phyloP scores from a whole-genome alignment of 1,140 invertebrate species.

The Diprion similis region DNA sequence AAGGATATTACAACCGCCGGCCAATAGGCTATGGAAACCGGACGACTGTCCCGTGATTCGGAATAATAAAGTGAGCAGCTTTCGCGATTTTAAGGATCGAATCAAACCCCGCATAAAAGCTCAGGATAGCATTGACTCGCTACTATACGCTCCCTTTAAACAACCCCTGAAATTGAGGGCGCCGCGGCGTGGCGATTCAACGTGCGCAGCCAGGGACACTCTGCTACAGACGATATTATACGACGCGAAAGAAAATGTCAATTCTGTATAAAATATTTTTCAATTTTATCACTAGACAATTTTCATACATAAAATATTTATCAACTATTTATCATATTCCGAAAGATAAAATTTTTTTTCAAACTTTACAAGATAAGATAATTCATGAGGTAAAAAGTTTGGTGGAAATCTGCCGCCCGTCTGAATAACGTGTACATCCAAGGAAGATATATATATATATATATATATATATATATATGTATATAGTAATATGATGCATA shows the following conservation, averaged over 20 bases:
- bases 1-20: not conserved
- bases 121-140: not conserved
- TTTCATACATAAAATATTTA: too few species aligned
- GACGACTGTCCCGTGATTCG: not conserved
- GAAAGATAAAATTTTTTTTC: too few species aligned
- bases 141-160: not conserved
- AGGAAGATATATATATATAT: too few species aligned
- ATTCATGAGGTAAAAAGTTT: too few species aligned
- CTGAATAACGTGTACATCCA: too few species aligned
- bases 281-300: too few species aligned
- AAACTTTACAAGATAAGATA: too few species aligned
- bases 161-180: not conserved
- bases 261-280: not conserved
- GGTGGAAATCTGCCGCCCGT: too few species aligned
- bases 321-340: too few species aligned
- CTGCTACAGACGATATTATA: not conserved
- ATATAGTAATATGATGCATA: not conserved
- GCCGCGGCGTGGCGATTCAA: too few species aligned
- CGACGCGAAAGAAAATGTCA: not conserved
- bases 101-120: not conserved
- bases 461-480: not conserved
- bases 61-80: not conserved
- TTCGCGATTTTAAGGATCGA: not conserved
- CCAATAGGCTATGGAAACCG: too few species aligned
- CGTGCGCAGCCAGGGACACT: too few species aligned